A percentile compares a stretch with the other conserved stretches of the same genome.
Conservation (phyloP, 1,140 invertebrate genomes). For the Drosophila eugracilis region DNA sequence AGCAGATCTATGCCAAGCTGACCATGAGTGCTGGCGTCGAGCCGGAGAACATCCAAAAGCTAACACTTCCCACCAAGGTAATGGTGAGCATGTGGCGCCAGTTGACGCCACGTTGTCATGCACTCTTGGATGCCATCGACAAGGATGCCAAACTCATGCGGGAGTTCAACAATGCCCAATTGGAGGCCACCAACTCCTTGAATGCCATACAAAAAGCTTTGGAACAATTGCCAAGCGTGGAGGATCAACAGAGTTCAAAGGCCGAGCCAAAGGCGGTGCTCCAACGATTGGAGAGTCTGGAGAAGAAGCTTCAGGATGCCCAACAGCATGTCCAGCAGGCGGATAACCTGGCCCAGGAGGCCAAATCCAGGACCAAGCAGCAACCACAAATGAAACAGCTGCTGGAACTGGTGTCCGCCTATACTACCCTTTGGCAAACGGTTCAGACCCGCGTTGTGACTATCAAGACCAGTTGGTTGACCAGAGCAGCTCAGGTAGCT, state of each 20-base stretch:
- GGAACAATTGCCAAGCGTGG: conserved; percentile 87
- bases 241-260: conserved; percentile 85
- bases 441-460: conserved; percentile 86
- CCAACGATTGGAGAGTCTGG: conserved; percentile 85
- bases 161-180: conserved; percentile 89
- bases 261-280: conserved; percentile 85
- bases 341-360: conserved; percentile 86
- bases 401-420: conserved; percentile 89
- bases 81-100: conserved; percentile 87
- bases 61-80: conserved; percentile 86
- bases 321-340: conserved; percentile 86
- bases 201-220: conserved; percentile 89
- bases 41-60: conserved; percentile 87
- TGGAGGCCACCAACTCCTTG: conserved; percentile 88
- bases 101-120: conserved; percentile 85
- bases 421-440: conserved; percentile 88
- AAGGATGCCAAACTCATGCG: conserved; percentile 87
- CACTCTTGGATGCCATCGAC: conserved; percentile 85
- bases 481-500: conserved; percentile 46
- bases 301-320: conserved; percentile 86
- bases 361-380: conserved; percentile 86
- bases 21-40: conserved; percentile 87
- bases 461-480: conserved; percentile 85
- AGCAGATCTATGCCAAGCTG: conserved; percentile 87
- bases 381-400: conserved; percentile 85